Evolutionary conservation across 2,888 invertebrate genomes (phyloP).

Genomic region (Drosophila glabriapex): DNA sequence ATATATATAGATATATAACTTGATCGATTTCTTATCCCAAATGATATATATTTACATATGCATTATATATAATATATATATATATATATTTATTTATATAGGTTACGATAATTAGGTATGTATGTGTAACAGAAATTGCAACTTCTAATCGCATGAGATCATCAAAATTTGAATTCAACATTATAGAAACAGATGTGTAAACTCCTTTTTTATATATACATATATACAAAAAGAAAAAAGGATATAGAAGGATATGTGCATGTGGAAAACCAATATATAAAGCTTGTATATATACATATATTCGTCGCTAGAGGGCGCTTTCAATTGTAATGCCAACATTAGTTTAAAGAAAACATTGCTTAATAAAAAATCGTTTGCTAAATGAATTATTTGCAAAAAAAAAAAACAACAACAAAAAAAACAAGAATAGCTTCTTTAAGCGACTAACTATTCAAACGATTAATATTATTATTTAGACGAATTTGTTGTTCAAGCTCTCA

Average conservation of each 20-base stretch:
- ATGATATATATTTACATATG: conserved; percentile 18
- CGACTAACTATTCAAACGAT: conserved; percentile 25
- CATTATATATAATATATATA: conserved; percentile 11
- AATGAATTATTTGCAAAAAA: conserved; percentile 37
- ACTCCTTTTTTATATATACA: conserved; percentile 3
- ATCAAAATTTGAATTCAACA: conserved; percentile 25
- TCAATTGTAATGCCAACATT: conserved; percentile 1
- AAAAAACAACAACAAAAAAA: neutral
- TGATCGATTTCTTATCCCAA: conserved; percentile 27
- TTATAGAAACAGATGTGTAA: conserved; percentile 21
- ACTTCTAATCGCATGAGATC: conserved; percentile 18
- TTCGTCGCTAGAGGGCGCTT: conserved; percentile 34
- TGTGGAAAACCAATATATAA: neutral
- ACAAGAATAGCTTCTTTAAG: conserved; percentile 6
- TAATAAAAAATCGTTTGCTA: conserved; percentile 31
- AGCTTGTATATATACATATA: neutral
- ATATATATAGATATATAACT: conserved; percentile 5
- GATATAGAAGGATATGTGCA: conserved; percentile 1
- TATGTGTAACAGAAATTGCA: neutral
- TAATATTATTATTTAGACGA: conserved; percentile 59
- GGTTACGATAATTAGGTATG: conserved; percentile 2
- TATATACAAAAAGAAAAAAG: neutral
- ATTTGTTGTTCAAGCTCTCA: conserved; percentile 66
- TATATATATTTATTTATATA: conserved; percentile 3
- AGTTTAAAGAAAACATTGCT: conserved; percentile 16